phyloP scores from a whole-genome alignment of 2,888 invertebrate genomes.

The Altica lythri region DNA sequence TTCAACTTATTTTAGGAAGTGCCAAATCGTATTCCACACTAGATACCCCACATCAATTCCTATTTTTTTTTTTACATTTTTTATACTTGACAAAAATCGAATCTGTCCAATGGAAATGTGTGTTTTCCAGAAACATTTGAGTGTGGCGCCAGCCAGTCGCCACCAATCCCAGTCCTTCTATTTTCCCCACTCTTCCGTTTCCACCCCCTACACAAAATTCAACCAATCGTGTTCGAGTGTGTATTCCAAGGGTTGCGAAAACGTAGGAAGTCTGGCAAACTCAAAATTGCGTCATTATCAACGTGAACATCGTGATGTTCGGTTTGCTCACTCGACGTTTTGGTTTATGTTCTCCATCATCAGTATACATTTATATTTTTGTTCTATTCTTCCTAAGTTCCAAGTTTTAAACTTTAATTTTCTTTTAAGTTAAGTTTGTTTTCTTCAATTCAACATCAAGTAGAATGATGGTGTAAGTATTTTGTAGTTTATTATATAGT shows the following conservation, averaged over 20 bases:
- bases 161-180: slow-evolving; percentile 36
- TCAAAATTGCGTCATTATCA: slow-evolving; percentile 46
- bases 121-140: slow-evolving; percentile 48
- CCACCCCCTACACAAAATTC: slow-evolving; percentile 22
- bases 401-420: slow-evolving; percentile 8
- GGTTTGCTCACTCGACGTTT: slow-evolving; percentile 36
- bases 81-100: slow-evolving; percentile 26
- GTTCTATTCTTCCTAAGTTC: too few relatives aligned
- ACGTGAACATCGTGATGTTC: slow-evolving; percentile 43
- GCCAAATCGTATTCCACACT: slow-evolving; percentile 9
- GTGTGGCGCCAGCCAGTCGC: slow-evolving; percentile 57
- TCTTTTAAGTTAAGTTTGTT: slow-evolving; percentile 16
- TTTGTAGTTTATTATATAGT: too few relatives aligned
- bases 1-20: slow-evolving; percentile 6
- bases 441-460: neutral
- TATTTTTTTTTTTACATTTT: slow-evolving; percentile 19
- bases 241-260: slow-evolving; percentile 34
- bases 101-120: slow-evolving; percentile 27
- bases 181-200: slow-evolving; percentile 18
- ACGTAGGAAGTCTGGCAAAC: slow-evolving; percentile 37
- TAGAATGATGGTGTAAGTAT: slow-evolving; percentile 24
- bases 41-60: slow-evolving; percentile 4
- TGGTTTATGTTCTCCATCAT: slow-evolving; percentile 20
- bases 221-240: slow-evolving; percentile 30
- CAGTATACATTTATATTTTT: too few relatives aligned